Percentiles rank a stretch among this genome's conserved stretches.
Evolutionary conservation across 2,113 vertebrate species (phyloP).

Genomic region (Noctilio leporinus): DNA sequence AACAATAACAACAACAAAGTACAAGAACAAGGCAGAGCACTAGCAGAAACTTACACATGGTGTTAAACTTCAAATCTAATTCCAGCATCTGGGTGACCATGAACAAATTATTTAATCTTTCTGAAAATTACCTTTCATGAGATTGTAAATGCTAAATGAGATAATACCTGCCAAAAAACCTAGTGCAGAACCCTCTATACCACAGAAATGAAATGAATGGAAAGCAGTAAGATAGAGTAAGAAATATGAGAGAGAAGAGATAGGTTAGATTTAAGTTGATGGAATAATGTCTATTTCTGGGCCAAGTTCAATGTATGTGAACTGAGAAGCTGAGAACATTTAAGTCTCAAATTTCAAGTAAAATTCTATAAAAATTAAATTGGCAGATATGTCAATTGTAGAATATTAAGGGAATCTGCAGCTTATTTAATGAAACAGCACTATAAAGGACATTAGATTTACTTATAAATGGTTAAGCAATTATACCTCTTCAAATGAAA

Average conservation of each 20-base stretch:
- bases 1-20: background rate
- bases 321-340: background rate
- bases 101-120: conserved; percentile 9
- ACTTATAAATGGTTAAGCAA: background rate
- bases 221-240: conserved; percentile 10
- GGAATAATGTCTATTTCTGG: background rate
- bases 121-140: background rate
- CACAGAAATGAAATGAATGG: background rate
- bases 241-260: background rate
- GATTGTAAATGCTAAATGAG: background rate
- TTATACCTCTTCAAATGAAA: background rate
- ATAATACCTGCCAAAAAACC: conserved; percentile 22
- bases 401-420: background rate
- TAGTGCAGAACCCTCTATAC: background rate
- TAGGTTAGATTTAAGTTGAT: background rate
- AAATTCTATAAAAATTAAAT: conserved; percentile 24
- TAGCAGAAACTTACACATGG: background rate
- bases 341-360: conserved; percentile 11
- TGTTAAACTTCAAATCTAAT: conserved; percentile 22
- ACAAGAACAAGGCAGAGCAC: background rate
- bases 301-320: background rate
- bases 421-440: background rate
- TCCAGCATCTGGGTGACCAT: background rate
- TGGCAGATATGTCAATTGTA: background rate
- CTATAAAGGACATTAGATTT: background rate